phyloP scores from a whole-genome alignment of 2,113 vertebrate species.

The Sinocyclocheilus anshuiensis region DNA sequence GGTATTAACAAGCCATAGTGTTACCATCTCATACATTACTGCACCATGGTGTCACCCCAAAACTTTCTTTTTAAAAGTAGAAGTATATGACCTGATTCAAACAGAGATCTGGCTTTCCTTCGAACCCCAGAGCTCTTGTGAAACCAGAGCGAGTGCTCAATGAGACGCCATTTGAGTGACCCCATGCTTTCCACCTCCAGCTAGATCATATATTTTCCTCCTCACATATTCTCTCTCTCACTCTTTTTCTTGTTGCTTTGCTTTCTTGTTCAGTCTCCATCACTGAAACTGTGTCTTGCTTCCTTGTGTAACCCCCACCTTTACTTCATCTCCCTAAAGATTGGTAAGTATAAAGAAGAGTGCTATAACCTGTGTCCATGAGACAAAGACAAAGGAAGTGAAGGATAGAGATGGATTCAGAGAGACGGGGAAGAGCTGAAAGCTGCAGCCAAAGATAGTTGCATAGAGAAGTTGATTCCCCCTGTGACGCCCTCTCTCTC shows the following conservation, averaged over 20 bases:
- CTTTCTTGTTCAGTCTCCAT: constrained; percentile 22
- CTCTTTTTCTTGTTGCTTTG: background rate
- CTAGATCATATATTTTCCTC: constrained; percentile 4
- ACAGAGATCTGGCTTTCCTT: constrained; percentile 4
- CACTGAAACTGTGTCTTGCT: constrained; percentile 31
- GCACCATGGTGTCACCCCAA: background rate
- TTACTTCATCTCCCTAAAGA: constrained; percentile 44
- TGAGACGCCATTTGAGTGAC: background rate
- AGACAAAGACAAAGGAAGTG: constrained; percentile 40
- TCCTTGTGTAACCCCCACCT: constrained; percentile 9
- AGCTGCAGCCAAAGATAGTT: constrained; percentile 42
- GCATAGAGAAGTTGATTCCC: constrained; percentile 1
- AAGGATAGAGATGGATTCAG: background rate
- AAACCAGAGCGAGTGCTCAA: background rate
- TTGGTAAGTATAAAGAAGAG: constrained; percentile 26
- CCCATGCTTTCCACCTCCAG: constrained; percentile 17
- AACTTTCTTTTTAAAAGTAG: background rate
- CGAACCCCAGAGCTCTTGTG: constrained; percentile 9
- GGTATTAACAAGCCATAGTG: background rate
- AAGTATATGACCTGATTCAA: background rate
- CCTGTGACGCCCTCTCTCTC: background rate
- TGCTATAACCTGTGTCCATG: constrained; percentile 33
- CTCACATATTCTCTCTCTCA: background rate
- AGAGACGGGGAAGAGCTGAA: constrained; percentile 15
- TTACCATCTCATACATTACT: background rate